These are phyloP conservation scores for Falco novaeseelandiae DNA, from an alignment of 2,797 vertebrate genomes.

Conservation along the genomic window DNA sequence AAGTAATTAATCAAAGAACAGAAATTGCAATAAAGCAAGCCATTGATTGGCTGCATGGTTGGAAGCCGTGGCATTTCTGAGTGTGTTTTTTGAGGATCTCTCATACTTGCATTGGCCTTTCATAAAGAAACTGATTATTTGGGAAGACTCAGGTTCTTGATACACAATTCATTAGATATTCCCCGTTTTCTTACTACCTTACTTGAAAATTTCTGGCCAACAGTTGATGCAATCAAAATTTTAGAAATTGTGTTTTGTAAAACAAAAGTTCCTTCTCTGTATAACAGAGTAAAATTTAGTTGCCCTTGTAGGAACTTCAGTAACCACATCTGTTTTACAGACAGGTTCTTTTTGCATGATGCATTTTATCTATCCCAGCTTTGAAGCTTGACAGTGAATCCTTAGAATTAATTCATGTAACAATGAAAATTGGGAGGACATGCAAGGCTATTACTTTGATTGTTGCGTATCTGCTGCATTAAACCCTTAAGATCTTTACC, in stretches of 20 bases:
- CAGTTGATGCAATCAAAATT: background rate
- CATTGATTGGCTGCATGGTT: background rate
- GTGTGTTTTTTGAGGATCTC: background rate
- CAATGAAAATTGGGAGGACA: background rate
- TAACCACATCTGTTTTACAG: background rate
- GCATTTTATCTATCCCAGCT: background rate
- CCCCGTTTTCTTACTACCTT: background rate
- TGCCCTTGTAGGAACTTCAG: background rate
- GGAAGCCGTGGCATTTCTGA: background rate
- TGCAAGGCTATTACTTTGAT: background rate
- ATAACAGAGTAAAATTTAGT: background rate
- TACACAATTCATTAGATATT: background rate
- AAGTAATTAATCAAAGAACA: background rate
- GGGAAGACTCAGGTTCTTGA: background rate
- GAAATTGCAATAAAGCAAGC: background rate
- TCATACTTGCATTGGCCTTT: background rate
- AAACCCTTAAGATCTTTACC: background rate
- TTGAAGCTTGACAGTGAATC: background rate
- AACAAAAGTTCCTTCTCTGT: background rate
- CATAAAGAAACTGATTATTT: background rate
- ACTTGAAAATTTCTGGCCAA: background rate
- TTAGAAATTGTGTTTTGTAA: background rate
- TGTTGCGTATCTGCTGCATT: background rate
- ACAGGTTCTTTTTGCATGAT: background rate
- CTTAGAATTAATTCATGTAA: background rate